Percentiles rank a stretch among this genome's conserved stretches.
These are phyloP conservation scores for Drosophila mauritiana DNA, from an alignment of 1,140 invertebrate genomes.

Conservation along the genomic window DNA sequence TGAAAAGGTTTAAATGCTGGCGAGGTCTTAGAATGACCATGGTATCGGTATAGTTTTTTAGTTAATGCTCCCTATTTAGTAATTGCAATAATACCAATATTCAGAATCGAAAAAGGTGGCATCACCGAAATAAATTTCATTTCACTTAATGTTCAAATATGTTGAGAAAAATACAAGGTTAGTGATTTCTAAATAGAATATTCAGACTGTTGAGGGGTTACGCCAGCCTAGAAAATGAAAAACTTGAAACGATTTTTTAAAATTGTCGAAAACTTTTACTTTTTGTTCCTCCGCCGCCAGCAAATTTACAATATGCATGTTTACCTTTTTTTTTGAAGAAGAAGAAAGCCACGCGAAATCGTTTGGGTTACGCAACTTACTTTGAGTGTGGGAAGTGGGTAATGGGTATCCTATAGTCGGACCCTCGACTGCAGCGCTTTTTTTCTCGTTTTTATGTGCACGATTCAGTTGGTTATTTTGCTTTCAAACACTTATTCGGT, in stretches of 20 bases:
- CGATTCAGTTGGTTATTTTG: slow-evolving; percentile 4
- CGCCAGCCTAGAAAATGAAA: background rate
- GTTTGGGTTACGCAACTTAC: background rate
- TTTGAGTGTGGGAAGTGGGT: background rate
- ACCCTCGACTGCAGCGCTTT: background rate
- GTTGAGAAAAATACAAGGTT: too few relatives aligned
- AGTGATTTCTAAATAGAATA: too few relatives aligned
- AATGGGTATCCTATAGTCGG: background rate
- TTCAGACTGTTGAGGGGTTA: background rate
- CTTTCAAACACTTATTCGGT: background rate
- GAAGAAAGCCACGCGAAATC: background rate
- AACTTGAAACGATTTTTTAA: background rate
- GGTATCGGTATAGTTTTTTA: too few relatives aligned
- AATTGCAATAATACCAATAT: background rate
- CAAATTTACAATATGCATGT: too few relatives aligned
- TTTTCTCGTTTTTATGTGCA: slow-evolving; percentile 2
- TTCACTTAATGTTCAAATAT: too few relatives aligned
- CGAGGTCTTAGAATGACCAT: too few relatives aligned
- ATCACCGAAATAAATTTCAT: background rate
- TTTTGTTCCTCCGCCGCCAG: too few relatives aligned
- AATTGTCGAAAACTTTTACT: too few relatives aligned
- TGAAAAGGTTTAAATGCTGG: too few relatives aligned
- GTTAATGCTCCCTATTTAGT: too few relatives aligned
- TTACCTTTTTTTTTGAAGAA: too few relatives aligned
- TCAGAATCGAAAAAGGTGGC: background rate